These are phyloP conservation scores for Zaprionus taronus DNA, from an alignment of 1,140 invertebrate species.

Conservation along the genomic window DNA sequence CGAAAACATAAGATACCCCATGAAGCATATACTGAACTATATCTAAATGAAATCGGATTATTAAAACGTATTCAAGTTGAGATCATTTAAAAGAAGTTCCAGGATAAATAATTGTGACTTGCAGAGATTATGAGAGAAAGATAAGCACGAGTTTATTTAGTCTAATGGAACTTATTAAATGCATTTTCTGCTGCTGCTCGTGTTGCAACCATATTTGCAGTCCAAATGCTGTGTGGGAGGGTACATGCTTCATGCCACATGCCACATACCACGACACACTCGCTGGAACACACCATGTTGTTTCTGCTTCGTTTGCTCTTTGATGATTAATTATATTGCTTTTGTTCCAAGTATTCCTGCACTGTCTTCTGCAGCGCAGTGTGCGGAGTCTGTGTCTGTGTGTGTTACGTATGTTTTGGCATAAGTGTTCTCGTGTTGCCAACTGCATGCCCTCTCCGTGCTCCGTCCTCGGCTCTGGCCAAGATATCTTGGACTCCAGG, in stretches of 20 bases:
- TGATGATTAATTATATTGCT: conserved; percentile 77
- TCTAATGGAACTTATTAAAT: conserved; percentile 21
- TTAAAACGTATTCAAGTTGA: no score
- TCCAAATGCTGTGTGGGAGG: conserved; percentile 19
- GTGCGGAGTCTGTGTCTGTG: conserved; percentile 17
- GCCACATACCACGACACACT: conserved; percentile 20
- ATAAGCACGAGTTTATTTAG: neutral
- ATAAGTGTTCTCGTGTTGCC: conserved; percentile 21
- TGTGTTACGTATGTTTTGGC: conserved; percentile 18
- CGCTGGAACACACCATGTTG: conserved; percentile 49
- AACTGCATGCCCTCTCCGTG: conserved; percentile 24
- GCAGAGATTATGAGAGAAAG: neutral
- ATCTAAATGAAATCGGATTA: no score
- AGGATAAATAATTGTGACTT: neutral
- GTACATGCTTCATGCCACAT: neutral
- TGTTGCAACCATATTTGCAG: conserved; percentile 61
- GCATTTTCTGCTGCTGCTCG: conserved; percentile 19
- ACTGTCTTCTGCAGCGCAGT: conserved; percentile 50
- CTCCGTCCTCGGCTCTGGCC: conserved; percentile 12
- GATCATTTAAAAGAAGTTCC: neutral
- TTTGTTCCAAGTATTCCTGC: conserved; percentile 61
- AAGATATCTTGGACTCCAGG: conserved; percentile 17
- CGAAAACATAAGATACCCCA: neutral
- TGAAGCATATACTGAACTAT: neutral
- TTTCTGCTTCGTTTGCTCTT: conserved; percentile 67